A percentile compares a stretch with the other conserved stretches of the same genome.
These are phyloP conservation scores for Aphaenogaster rudis DNA, from an alignment of 1,140 invertebrate genomes.

Conservation along the genomic window DNA sequence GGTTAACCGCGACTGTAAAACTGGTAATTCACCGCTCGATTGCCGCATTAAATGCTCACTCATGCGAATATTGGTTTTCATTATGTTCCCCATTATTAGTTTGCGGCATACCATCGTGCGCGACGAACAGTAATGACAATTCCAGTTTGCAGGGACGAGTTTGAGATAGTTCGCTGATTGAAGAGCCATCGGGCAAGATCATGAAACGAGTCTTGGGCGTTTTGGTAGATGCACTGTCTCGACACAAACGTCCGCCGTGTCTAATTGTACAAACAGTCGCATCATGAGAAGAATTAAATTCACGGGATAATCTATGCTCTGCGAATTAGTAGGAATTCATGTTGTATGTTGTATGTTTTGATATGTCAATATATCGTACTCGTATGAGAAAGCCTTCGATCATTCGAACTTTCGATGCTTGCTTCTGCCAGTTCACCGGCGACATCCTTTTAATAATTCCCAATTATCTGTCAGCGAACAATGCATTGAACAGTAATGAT, in stretches of 20 bases:
- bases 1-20: constrained; percentile 46
- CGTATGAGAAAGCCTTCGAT: neutral
- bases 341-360: neutral
- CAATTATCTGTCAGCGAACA: constrained; percentile 37
- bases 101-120: constrained; percentile 28
- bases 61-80: constrained; percentile 54
- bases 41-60: constrained; percentile 43
- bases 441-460: constrained; percentile 30
- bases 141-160: constrained; percentile 27
- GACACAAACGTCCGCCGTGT: constrained; percentile 8
- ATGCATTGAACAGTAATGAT: neutral
- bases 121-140: constrained; percentile 33
- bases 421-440: neutral
- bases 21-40: constrained; percentile 39
- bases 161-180: constrained; percentile 53
- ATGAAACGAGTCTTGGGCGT: constrained; percentile 1
- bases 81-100: constrained; percentile 61
- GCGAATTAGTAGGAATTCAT: neutral
- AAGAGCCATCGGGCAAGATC: constrained; percentile 38
- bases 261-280: constrained; percentile 44
- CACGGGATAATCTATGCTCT: neutral
- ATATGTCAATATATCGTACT: neutral
- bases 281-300: constrained; percentile 26
- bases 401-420: neutral
- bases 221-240: constrained; percentile 1